Evolutionary conservation across 2,888 invertebrate genomes (phyloP), one percentile per base, ranked within the genome.

Genomic region (Dicyrtoma fusca): DNA sequence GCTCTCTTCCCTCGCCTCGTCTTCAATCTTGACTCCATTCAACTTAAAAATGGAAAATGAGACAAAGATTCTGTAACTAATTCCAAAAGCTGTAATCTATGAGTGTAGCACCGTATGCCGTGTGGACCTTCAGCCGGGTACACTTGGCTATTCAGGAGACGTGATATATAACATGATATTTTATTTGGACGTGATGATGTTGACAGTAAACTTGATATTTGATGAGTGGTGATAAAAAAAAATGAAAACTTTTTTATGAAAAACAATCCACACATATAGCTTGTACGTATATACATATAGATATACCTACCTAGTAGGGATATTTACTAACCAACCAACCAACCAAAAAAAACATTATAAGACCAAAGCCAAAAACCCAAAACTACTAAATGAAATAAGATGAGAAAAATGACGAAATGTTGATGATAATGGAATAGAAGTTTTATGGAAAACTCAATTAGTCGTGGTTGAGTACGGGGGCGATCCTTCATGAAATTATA

Each of bases 401-500:
- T 51, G 51, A 51, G 66, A 51, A 23, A 57, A 68, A 57, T 55
- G 66, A 44, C 63, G 47, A 63, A 63, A 44, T 63, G 47, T 19
- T 57, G 47, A 44, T 68, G 68, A 57, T 59, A 68, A 68, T 68
- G 68, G 68, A 68, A 65, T 19, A 55, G 57, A 68, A 45, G 45
- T 68, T 68, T 68, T 68, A 68, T 68, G 68, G 68, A 68, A 68
- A 68, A 68, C 68, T 68, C 68, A 68, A 68, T 68, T 68, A 68
- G 68, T 68, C 68, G 10, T 57, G 57, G 57, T 68, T 55, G 55
- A 53, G 59, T 68, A 68, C 68, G 68, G 68, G 68, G 68, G 68
- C 68, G 68, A 68, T 34, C 42, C 49, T 25, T 57, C 68, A 68
- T 68, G 68, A 68, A 68, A 68, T 68, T 55, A 68, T 42, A 57